Base-by-base conservation (phyloP, 1,140 invertebrate genomes). In the Rhyzopertha dominica region DNA sequence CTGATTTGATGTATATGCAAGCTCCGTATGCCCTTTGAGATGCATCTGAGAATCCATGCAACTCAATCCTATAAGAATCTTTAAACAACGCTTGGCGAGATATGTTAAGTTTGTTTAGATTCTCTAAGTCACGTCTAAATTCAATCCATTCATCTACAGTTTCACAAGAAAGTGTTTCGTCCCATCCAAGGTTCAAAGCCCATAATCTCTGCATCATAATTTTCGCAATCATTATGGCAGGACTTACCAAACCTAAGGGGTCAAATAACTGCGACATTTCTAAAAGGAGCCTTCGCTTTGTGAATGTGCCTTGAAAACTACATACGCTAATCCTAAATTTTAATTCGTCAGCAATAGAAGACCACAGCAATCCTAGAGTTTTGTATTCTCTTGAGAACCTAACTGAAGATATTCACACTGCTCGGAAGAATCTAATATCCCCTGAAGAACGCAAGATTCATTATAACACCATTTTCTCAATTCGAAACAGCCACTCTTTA, bases 21-120 rank as follows among this genome's bases (percentile, higher is more conserved):
- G 61, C 62, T 23, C 59, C 68, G 49, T 67, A 70, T 9, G 61
- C 67, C 1, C 22, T 34, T 36, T 59, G 54, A 5, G 57, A 64
- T 4, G 66, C 63, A 52, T 71, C 68, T 7, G 43, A 40, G 49
- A 69, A 71, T 9, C 60, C 62, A 44, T 66, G 58, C 1, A 66
- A 8, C 22, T 48, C 18, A 9, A 47, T 25, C 4, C 4, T 14
- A 2, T 18, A 4, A 25, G 20, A 23, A 9, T 35, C 8, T 4
- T 17, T 10, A 1, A 18, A 4, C 5, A 14, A 3, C 8, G 26
- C 32, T 37, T n/a, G 20, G 2, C 39, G n/a, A 14, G 29, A 17
- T 1, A 35, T 42, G 2, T 9, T 3, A 5, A 36, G 2, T 2
- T 5, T 17, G 19, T 48, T 48, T 17, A 48, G 16, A 9, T 2